Evolutionary conservation across 2,113 vertebrate genomes (phyloP).

Genomic region (Planiliza haematocheilus): DNA sequence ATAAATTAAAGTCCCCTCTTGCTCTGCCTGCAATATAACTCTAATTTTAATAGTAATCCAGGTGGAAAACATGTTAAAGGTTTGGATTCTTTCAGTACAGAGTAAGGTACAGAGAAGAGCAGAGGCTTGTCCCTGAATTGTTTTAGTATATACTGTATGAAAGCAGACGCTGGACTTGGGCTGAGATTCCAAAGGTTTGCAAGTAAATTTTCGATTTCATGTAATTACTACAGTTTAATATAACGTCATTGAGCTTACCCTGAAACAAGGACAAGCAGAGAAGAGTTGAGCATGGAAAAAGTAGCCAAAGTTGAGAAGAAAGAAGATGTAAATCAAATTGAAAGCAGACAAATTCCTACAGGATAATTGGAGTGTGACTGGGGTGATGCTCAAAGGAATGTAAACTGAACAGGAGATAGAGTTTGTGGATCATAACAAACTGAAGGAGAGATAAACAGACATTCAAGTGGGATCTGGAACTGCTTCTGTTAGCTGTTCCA

Average conservation of each 20-base stretch:
- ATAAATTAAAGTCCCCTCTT: constrained; percentile 3
- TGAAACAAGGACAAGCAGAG: constrained; percentile 6
- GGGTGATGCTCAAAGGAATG: constrained; percentile 68
- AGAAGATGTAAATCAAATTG: constrained; percentile 47
- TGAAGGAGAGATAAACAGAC: constrained; percentile 70
- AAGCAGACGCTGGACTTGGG: not conserved
- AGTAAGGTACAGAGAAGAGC: not conserved
- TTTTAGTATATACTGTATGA: no score
- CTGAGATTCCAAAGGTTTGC: no score
- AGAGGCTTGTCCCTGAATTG: not conserved
- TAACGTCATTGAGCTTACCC: not conserved
- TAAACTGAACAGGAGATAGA: constrained; percentile 69
- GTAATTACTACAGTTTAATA: constrained; percentile 1
- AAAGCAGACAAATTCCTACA: constrained; percentile 57
- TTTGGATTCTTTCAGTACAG: not conserved
- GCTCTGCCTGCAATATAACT: constrained; percentile 15
- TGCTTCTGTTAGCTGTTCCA: constrained; percentile 54
- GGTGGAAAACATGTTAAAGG: constrained; percentile 19
- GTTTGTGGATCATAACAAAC: constrained; percentile 71
- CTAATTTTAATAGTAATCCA: constrained; percentile 7
- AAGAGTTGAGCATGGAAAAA: not conserved
- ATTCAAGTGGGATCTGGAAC: constrained; percentile 58
- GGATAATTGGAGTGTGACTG: constrained; percentile 44
- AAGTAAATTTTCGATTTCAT: constrained; percentile 2
- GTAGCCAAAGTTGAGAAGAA: constrained; percentile 20